Evolutionary conservation across 2,888 invertebrate species (phyloP).

Genomic region (Tineola bisselliella): DNA sequence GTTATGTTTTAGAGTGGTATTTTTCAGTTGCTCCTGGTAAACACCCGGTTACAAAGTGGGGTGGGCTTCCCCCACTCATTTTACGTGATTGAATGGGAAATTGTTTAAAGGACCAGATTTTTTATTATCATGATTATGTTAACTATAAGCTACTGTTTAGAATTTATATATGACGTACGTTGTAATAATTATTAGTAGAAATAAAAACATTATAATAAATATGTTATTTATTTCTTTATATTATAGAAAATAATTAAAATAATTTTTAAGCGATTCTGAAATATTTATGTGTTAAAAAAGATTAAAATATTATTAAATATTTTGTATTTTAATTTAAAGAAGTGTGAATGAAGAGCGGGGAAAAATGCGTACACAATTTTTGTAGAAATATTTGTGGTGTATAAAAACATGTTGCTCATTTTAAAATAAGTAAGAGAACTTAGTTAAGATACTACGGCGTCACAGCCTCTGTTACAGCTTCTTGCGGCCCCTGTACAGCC

Average conservation of each 20-base stretch:
- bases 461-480: conserved; percentile 13
- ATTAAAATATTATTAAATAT: no score
- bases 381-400: not conserved
- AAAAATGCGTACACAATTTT: not conserved
- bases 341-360: not conserved
- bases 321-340: no score
- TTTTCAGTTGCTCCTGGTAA: not conserved
- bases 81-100: conserved; percentile 57
- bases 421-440: conserved; percentile 10
- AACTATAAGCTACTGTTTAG: not conserved
- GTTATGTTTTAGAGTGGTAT: not conserved
- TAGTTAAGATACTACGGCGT: conserved; percentile 12
- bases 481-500: not conserved
- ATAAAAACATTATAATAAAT: no score
- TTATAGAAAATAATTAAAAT: no score
- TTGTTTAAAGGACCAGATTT: conserved; percentile 41
- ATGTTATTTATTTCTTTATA: no score
- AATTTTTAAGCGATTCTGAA: no score
- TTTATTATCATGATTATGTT: not conserved
- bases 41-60: conserved; percentile 11
- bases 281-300: not conserved
- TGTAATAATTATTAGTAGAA: no score
- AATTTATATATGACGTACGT: no score
- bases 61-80: conserved; percentile 32
- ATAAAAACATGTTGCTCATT: conserved; percentile 9